Percentiles rank a stretch among this genome's conserved stretches.
Conservation (phyloP, 2,113 vertebrate species). For the Syrmaticus mikado region DNA sequence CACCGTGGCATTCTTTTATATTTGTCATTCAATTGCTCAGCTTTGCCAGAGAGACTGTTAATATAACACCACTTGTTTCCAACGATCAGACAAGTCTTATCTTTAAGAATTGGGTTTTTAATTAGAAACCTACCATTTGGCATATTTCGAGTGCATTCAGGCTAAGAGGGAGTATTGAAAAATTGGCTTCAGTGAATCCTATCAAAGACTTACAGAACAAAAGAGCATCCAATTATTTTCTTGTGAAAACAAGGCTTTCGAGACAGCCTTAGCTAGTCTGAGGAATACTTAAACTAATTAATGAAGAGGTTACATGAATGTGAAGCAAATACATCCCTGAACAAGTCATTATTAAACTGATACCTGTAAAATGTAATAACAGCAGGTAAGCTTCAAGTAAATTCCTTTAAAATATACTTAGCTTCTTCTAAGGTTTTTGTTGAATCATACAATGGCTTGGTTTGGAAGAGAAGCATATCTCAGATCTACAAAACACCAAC, state of each 20-base stretch:
- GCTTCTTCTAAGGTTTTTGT: neutral
- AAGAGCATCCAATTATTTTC: conserved; percentile 19
- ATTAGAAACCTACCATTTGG: neutral
- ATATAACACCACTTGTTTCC: neutral
- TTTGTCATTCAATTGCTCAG: neutral
- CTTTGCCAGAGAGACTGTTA: neutral
- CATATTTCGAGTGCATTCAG: conserved; percentile 8
- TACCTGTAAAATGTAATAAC: neutral
- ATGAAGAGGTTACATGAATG: neutral
- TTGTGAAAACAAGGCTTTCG: neutral
- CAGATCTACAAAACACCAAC: neutral
- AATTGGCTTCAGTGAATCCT: neutral
- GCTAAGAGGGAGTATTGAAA: neutral
- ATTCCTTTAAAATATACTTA: neutral
- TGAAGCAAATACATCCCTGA: neutral
- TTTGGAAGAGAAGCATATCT: neutral
- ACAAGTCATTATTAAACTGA: neutral
- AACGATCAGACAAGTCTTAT: neutral
- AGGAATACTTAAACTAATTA: neutral
- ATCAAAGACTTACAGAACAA: neutral
- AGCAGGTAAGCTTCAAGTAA: neutral
- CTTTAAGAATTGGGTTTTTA: conserved; percentile 1
- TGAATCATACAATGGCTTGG: neutral
- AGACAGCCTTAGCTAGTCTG: neutral
- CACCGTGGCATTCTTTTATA: neutral